These are phyloP conservation scores for Phenganax marumi DNA, from an alignment of 92 coral and sea anemone genomes.

Conservation along the genomic window DNA sequence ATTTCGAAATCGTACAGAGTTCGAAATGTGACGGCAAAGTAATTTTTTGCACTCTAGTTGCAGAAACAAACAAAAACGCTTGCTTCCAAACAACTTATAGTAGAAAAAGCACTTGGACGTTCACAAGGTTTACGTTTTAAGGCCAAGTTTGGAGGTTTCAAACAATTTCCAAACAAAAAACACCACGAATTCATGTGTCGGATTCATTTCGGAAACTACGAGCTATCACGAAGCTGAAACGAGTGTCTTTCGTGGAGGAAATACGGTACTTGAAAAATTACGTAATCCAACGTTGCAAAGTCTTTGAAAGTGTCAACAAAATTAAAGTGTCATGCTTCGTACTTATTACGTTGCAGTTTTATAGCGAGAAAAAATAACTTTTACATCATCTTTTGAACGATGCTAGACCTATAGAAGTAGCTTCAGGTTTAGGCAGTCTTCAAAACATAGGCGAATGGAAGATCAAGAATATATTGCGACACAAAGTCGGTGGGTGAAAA, in stretches of 20 bases:
- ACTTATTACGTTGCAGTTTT: constrained; percentile 5
- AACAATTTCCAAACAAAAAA: no score
- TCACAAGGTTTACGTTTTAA: no score
- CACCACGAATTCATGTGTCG: no score
- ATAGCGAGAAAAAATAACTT: background rate
- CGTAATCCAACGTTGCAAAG: background rate
- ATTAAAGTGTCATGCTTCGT: background rate
- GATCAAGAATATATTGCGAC: background rate
- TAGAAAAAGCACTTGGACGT: no score
- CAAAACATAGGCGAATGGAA: background rate
- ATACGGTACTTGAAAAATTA: background rate
- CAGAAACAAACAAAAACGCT: no score
- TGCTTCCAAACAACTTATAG: no score
- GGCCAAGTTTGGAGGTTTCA: no score
- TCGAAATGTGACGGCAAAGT: background rate
- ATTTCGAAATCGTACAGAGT: background rate
- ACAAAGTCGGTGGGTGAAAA: constrained; percentile 17
- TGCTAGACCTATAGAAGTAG: background rate
- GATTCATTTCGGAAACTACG: no score
- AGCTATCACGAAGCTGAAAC: no score
- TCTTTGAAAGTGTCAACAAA: no score
- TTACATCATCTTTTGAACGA: background rate
- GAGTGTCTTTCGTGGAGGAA: no score
- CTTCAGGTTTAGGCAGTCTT: background rate
- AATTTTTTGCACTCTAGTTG: no score